A percentile compares a stretch with the other conserved stretches of the same genome.
phyloP scores from a whole-genome alignment of 2,797 vertebrate genomes.

The Dendrocincla tyrannina region DNA sequence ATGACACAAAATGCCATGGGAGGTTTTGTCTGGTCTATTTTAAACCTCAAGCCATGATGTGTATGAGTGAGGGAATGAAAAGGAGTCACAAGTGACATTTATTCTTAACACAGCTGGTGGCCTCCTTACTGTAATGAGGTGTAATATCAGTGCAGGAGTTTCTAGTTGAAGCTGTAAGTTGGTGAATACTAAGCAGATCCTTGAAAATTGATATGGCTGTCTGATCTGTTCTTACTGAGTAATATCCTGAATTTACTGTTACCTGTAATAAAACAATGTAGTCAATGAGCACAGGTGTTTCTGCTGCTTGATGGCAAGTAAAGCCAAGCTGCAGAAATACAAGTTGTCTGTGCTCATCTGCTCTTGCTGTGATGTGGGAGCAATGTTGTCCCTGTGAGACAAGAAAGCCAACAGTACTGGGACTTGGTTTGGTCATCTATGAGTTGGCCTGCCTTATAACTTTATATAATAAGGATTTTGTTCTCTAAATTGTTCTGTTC shows the following conservation, averaged over 20 bases:
- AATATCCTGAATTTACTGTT: background rate
- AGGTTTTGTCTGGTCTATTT: slow-evolving; percentile 28
- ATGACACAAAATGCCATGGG: slow-evolving; percentile 36
- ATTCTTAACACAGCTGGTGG: background rate
- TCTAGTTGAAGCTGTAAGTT: background rate
- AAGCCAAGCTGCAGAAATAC: background rate
- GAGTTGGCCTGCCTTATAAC: background rate
- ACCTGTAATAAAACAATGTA: background rate
- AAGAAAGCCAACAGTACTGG: background rate
- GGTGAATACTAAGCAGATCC: background rate
- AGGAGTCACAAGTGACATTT: background rate
- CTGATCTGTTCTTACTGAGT: background rate
- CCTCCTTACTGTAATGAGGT: background rate
- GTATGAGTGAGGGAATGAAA: background rate
- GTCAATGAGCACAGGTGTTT: background rate
- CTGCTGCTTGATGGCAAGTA: background rate
- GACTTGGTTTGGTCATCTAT: accelerated
- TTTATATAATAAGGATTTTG: background rate
- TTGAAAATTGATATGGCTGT: background rate
- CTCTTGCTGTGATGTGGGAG: background rate
- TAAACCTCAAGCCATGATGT: background rate
- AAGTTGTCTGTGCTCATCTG: background rate
- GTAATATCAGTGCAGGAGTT: background rate
- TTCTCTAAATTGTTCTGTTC: background rate
- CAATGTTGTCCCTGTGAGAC: background rate